Evolutionary conservation across 1,140 invertebrate genomes (phyloP), one percentile per base, ranked within the genome.

Genomic region (Colletes gigas): DNA sequence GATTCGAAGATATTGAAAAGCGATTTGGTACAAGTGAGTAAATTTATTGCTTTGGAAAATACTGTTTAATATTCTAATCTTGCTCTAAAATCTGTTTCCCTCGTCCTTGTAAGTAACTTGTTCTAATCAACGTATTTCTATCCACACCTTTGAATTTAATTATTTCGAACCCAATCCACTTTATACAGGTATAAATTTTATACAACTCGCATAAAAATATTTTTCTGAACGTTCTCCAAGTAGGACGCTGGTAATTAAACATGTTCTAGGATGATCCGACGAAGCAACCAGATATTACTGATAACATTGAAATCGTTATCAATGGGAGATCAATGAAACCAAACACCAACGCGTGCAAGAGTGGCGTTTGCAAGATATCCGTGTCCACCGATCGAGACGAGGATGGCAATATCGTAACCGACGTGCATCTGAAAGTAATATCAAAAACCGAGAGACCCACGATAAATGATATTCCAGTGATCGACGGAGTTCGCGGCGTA

Each of bases 401-500:
- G 0, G 72, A 83, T 1, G 89, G 86, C 41, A 88, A 90, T 71
- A 74, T 88, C 7, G 41, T 89, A 17, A 89, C 83, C 0, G 81
- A 88, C 7, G 69, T 90, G 10, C 80, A 76, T 41, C 67, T 90
- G 4, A 89, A 59, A 21, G 57, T 90, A 39, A 39, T 84, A 15
- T 86, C 87, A 2, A 90, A 78, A 39, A 10, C 59, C 7, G 66
- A 81, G 15, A n/a, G 76, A 19, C 21, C 70, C 15, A 66, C 82
- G 10, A 59, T 81, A 3, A 70, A 81, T 8, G 89, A 90, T 21
- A 70, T 90, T 44, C 89, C 89, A 10, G 71, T 90, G 6, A 83
- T 90, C 55, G 83, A 86, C 10, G 83, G 89, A 50, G 21, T 86
- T 68, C 82, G 75, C 21, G 87, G 84, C n/a, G 7, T 76, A 10